phyloP scores from a whole-genome alignment of 1,140 invertebrate species.

The Vollenhovia emeryi region DNA sequence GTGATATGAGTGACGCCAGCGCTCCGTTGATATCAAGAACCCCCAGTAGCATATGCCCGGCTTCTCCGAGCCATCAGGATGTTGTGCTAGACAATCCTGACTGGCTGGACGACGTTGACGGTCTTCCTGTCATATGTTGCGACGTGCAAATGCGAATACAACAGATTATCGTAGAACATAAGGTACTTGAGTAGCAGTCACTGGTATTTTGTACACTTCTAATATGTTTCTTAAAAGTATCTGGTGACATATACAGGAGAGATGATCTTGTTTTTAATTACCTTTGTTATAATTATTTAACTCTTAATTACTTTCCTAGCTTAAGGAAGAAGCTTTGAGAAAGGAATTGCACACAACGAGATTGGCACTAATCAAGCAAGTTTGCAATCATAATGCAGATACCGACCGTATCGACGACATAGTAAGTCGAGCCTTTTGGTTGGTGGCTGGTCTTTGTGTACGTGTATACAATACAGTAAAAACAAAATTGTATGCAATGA shows the following conservation, averaged over 20 bases:
- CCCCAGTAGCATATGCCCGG: conserved; percentile 83
- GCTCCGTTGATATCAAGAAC: conserved; percentile 80
- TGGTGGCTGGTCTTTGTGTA: not conserved
- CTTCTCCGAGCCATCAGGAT: conserved; percentile 82
- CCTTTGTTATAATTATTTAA: not conserved
- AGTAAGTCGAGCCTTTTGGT: conserved; percentile 82
- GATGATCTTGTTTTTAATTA: not conserved
- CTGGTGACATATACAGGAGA: not conserved
- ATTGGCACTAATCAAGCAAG: conserved; percentile 89
- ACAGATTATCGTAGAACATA: conserved; percentile 92
- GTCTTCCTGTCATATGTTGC: conserved; percentile 91
- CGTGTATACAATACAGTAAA: not conserved
- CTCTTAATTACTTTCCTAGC: conserved; percentile 81
- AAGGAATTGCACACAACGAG: conserved; percentile 90
- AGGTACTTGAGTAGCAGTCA: conserved; percentile 84
- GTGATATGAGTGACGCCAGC: conserved; percentile 82
- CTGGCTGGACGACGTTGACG: conserved; percentile 89
- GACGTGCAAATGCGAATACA: conserved; percentile 92
- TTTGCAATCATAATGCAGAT: conserved; percentile 87
- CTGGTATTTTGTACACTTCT: not conserved
- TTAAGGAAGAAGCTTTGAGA: conserved; percentile 89
- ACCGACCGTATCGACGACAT: conserved; percentile 87
- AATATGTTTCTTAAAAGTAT: not conserved
- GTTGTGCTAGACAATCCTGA: conserved; percentile 81
- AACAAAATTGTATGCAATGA: not conserved